Conservation (phyloP, 2,888 invertebrate species). For the Oxytorus armatus region DNA sequence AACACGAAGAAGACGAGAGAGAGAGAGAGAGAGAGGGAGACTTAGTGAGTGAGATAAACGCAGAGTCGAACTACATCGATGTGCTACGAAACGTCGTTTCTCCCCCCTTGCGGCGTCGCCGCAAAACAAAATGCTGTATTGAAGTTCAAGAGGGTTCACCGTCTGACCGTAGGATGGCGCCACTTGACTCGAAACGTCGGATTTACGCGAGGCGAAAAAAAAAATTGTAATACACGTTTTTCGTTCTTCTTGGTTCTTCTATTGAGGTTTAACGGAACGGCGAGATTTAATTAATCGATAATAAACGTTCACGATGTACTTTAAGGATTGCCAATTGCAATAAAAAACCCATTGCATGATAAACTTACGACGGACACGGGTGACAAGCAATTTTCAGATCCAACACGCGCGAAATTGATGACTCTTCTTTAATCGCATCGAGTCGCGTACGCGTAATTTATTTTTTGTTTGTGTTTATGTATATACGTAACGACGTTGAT, state of each 20-base stretch:
- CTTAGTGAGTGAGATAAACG: too few species aligned
- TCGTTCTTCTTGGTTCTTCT: not conserved
- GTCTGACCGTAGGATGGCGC: slow-evolving; percentile 32
- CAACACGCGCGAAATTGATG: slow-evolving; percentile 3
- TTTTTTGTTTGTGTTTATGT: not conserved
- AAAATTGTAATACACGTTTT: too few species aligned
- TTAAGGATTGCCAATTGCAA: too few species aligned
- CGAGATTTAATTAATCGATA: too few species aligned
- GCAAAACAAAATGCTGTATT: slow-evolving; percentile 43
- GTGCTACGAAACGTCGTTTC: slow-evolving; percentile 44
- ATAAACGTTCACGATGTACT: too few species aligned
- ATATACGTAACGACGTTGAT: not conserved
- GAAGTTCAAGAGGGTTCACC: slow-evolving; percentile 1
- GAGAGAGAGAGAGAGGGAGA: slow-evolving; percentile 15
- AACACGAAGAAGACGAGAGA: slow-evolving; percentile 44
- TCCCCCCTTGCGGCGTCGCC: slow-evolving; percentile 44
- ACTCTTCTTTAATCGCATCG: not conserved
- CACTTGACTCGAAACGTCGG: not conserved
- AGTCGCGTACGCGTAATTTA: not conserved
- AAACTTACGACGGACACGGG: too few species aligned
- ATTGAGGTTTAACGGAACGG: too few species aligned
- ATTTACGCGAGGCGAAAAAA: not conserved
- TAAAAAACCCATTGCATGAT: too few species aligned
- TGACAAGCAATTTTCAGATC: not conserved
- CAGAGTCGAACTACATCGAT: slow-evolving; percentile 45